Percentiles rank a stretch among this genome's conserved stretches.
Evolutionary conservation across 1,140 invertebrate genomes (phyloP).

Genomic region (Arion vulgaris): DNA sequence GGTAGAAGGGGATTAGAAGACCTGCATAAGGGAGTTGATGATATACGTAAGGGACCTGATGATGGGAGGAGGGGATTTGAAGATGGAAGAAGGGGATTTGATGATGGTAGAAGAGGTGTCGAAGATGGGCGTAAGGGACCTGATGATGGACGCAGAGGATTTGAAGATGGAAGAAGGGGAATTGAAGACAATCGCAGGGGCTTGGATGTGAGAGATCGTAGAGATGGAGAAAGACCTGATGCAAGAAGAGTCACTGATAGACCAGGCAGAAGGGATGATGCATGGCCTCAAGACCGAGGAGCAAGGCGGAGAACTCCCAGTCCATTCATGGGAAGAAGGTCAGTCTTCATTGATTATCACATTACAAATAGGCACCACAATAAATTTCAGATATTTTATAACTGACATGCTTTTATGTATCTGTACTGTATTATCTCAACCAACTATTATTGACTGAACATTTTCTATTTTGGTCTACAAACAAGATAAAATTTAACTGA

Average conservation of each 20-base stretch:
- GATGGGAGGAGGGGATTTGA: constrained; percentile 54
- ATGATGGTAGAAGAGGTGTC: constrained; percentile 46
- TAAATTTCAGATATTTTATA: too few species aligned
- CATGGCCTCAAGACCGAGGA: constrained; percentile 22
- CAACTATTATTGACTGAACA: too few species aligned
- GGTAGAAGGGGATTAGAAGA: constrained; percentile 37
- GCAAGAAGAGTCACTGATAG: constrained; percentile 19
- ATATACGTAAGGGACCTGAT: constrained; percentile 41
- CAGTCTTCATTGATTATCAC: background rate
- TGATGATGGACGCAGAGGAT: constrained; percentile 46
- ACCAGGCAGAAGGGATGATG: constrained; percentile 26
- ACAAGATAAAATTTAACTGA: too few species aligned
- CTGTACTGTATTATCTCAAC: too few species aligned
- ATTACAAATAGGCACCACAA: too few species aligned
- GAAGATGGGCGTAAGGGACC: constrained; percentile 46
- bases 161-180: constrained; percentile 43
- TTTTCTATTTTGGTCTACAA: too few species aligned
- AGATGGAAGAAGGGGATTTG: constrained; percentile 38
- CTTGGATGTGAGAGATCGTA: constrained; percentile 49
- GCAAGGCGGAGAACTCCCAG: constrained; percentile 38
- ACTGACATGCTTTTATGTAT: too few species aligned
- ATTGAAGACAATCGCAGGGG: constrained; percentile 40
- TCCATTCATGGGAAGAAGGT: constrained; percentile 35
- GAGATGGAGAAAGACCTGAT: constrained; percentile 37
- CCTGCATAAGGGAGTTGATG: constrained; percentile 40